Evolutionary conservation across 1,140 invertebrate genomes (phyloP), one percentile per base, ranked within the genome.

Genomic region (Drosophila kanapiae): DNA sequence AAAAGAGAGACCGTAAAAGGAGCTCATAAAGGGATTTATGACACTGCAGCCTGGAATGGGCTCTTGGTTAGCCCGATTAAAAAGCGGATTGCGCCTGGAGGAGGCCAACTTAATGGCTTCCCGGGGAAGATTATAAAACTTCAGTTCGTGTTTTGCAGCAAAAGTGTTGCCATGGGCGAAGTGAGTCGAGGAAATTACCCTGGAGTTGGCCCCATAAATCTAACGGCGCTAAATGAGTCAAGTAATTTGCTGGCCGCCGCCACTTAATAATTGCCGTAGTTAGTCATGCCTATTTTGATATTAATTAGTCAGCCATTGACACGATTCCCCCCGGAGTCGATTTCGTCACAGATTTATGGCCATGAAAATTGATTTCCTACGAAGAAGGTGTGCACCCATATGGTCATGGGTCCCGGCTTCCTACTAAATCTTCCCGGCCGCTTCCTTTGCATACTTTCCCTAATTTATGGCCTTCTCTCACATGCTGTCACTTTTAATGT

Each of bases 401-500:
- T 88, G 85, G 84, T 42, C 35, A 35, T 29, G 10, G 72, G 69
- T 84, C 81, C 47, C 63, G 80, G 60, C 80, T 88, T 88, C 70
- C 85, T 57, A 40, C 82, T 78, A 78, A 86, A 78, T 86, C 68
- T 82, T 79, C 65, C 63, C 47, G 56, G 59, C 65, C 67, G 51
- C 71, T 84, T 82, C 79, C 63, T 75, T 75, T 58, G 72, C 42
- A 80, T 63, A 58, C 64, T 53, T 27, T 70, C 48, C n/a, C 13
- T 85, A 86, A 91, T 91, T 91, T 91, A 91, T 91, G 82, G 70
- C 80, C 69, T 86, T 90, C 82, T 91, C 80, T 85, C 90, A 90
- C 90, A 91, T 91, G 90, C 82, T 91, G 90, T 83, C 90, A 80
- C 23, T 18, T 91, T 91, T 91, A 87, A 91, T 91, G 87, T 91